Conservation (phyloP, 2,888 invertebrate genomes). For the Lypha dubia region DNA sequence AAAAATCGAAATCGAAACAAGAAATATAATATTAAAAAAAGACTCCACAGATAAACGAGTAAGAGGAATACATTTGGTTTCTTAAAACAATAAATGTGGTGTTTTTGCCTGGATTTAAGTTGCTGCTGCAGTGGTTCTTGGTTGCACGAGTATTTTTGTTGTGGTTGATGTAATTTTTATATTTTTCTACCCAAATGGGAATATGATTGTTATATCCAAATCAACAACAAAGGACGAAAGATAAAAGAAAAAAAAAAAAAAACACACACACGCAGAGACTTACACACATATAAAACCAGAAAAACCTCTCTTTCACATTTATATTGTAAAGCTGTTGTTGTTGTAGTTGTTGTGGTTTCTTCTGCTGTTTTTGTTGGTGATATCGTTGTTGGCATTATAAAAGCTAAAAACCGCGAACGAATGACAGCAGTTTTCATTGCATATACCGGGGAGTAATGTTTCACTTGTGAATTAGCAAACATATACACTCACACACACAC, state of each 20-base stretch:
- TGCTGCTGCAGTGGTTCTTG: constrained; percentile 34
- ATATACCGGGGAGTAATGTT: constrained; percentile 53
- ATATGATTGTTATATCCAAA: constrained; percentile 55
- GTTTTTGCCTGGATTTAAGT: constrained; percentile 37
- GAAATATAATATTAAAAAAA: constrained; percentile 16
- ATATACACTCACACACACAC: neutral
- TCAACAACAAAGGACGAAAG: constrained; percentile 12
- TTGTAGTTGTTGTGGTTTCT: constrained; percentile 15
- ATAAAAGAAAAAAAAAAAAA: neutral
- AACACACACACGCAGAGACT: no score
- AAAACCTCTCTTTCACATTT: constrained; percentile 58
- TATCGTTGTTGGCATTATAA: constrained; percentile 45
- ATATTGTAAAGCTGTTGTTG: constrained; percentile 24
- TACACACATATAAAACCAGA: constrained; percentile 42
- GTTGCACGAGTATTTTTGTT: constrained; percentile 11
- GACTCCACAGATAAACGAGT: constrained; percentile 20
- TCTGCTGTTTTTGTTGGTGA: neutral
- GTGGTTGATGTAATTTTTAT: constrained; percentile 3
- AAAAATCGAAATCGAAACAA: neutral
- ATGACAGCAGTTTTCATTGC: constrained; percentile 69
- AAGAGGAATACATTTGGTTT: constrained; percentile 46
- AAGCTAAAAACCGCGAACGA: constrained; percentile 67
- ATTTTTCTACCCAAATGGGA: constrained; percentile 43
- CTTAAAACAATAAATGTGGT: constrained; percentile 56
- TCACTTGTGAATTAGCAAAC: constrained; percentile 47